Evolutionary conservation across 2,797 vertebrate genomes (phyloP).

Genomic region (Limnodromus scolopaceus): DNA sequence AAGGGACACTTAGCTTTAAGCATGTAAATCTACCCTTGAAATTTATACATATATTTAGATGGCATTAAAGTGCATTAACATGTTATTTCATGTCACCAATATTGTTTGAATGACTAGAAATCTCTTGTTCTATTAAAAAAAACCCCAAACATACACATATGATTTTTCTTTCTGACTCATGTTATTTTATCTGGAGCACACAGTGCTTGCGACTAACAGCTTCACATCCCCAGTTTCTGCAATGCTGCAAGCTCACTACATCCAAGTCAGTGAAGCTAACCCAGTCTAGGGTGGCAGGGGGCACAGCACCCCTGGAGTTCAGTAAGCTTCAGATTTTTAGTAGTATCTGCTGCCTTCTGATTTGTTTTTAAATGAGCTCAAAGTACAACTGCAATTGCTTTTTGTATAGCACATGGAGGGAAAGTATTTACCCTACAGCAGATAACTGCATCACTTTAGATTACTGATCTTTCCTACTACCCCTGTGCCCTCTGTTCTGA

Average conservation of each 20-base stretch:
- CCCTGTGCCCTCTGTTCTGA: neutral
- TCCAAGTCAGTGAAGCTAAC: neutral
- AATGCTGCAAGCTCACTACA: neutral
- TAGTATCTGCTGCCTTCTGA: neutral
- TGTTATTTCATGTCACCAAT: neutral
- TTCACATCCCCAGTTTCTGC: neutral
- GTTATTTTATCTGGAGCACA: neutral
- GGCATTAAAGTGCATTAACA: neutral
- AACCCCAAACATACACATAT: neutral
- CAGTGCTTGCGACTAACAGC: neutral
- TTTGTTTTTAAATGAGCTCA: constrained; percentile 29
- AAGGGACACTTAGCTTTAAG: neutral
- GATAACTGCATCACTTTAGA: neutral
- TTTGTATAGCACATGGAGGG: neutral
- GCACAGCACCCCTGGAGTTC: neutral
- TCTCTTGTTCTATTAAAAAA: neutral
- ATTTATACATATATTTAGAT: neutral
- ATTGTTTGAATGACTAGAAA: neutral
- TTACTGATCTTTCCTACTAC: neutral
- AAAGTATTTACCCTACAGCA: neutral
- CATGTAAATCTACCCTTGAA: neutral
- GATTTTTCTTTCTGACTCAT: neutral
- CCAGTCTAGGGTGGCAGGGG: neutral
- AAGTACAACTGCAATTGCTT: constrained; percentile 3
- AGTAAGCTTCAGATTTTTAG: neutral